These are phyloP conservation scores for Syrphus vitripennis DNA, from an alignment of 2,888 invertebrate species.

Conservation along the genomic window DNA sequence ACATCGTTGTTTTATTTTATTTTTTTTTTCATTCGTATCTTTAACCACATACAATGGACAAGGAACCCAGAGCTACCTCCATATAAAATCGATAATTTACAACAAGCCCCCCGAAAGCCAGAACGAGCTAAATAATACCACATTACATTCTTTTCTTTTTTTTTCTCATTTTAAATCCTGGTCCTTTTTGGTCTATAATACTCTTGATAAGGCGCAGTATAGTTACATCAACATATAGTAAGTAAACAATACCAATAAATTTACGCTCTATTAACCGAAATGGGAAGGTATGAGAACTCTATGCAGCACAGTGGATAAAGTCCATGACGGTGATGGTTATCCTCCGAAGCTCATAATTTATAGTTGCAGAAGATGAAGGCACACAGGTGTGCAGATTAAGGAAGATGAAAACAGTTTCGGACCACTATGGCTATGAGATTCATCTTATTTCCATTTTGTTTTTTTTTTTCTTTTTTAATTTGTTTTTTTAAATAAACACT, in stretches of 20 bases:
- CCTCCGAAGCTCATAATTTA: constrained; percentile 49
- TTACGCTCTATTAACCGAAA: constrained; percentile 52
- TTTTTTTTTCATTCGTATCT: background rate
- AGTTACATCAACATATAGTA: background rate
- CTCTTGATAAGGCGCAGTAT: background rate
- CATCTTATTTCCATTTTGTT: background rate
- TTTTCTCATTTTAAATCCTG: background rate
- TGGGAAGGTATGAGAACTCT: background rate
- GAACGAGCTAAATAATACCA: constrained; percentile 17
- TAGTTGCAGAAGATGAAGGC: constrained; percentile 49
- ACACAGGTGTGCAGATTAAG: constrained; percentile 52
- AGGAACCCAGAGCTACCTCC: background rate
- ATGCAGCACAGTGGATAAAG: background rate
- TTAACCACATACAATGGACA: constrained; percentile 6
- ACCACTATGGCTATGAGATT: background rate
- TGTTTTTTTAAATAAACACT: background rate
- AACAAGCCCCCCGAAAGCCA: constrained; percentile 38
- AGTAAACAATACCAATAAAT: constrained; percentile 53
- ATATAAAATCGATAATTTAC: constrained; percentile 55
- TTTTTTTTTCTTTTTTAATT: background rate
- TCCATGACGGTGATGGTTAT: constrained; percentile 23
- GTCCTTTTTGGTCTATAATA: background rate
- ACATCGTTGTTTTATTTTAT: background rate
- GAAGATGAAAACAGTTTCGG: constrained; percentile 32
- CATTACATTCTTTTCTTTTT: constrained; percentile 5